Percentiles rank a stretch among this genome's conserved stretches.
Conservation (phyloP, 2,888 invertebrate genomes). For the Rhamnusium bicolor region DNA sequence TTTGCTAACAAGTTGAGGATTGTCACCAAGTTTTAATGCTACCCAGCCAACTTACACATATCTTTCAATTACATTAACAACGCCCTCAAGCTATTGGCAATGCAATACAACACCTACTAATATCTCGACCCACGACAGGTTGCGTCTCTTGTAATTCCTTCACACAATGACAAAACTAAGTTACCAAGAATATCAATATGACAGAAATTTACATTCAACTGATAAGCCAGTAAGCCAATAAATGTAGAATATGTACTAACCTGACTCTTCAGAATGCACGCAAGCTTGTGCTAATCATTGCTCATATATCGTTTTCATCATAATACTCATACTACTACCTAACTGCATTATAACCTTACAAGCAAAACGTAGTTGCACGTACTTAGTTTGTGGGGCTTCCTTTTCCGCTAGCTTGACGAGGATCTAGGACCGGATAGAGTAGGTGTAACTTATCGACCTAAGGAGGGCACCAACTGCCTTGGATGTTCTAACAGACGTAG, state of each 20-base stretch:
- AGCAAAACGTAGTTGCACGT: constrained; percentile 65
- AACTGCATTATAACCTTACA: constrained; percentile 31
- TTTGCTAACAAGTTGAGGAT: too few relatives aligned
- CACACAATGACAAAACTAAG: too few relatives aligned
- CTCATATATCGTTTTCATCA: constrained; percentile 7
- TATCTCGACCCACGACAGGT: too few relatives aligned
- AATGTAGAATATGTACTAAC: neutral
- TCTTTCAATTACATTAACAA: too few relatives aligned
- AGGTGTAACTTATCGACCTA: constrained; percentile 81
- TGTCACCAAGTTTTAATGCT: too few relatives aligned
- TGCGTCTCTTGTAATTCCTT: too few relatives aligned
- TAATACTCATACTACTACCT: constrained; percentile 9
- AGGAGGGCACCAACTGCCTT: constrained; percentile 78
- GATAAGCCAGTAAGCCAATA: neutral
- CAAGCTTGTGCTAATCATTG: neutral
- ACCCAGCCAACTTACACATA: too few relatives aligned
- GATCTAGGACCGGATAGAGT: constrained; percentile 73
- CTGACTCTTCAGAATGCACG: neutral
- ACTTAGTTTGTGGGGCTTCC: constrained; percentile 65
- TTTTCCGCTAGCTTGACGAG: constrained; percentile 71
- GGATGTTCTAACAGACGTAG: constrained; percentile 83
- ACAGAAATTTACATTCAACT: too few relatives aligned
- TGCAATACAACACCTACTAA: too few relatives aligned
- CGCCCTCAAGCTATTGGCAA: too few relatives aligned
- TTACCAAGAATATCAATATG: too few relatives aligned